These are phyloP conservation scores for Prenolepis imparis DNA, from an alignment of 2,888 invertebrate genomes.

Conservation along the genomic window DNA sequence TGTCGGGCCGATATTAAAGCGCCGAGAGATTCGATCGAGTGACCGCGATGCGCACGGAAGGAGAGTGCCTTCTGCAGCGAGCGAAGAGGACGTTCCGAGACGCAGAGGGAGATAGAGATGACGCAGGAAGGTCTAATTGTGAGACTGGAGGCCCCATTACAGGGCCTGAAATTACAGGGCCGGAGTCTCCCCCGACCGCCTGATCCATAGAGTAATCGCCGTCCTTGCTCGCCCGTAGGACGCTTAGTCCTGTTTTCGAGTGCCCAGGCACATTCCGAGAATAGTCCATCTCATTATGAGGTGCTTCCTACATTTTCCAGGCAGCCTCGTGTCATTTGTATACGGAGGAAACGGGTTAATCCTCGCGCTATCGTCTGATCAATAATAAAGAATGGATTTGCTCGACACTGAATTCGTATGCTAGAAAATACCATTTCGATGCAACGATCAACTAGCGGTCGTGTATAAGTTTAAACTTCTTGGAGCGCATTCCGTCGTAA, in stretches of 20 bases:
- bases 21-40: constrained; percentile 44
- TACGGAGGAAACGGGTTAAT: constrained; percentile 52
- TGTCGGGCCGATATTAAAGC: constrained; percentile 45
- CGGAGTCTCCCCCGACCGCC: constrained; percentile 72
- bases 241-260: constrained; percentile 67
- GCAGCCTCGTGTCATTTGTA: constrained; percentile 74
- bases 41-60: constrained; percentile 54
- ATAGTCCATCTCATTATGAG: constrained; percentile 74
- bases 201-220: constrained; percentile 69
- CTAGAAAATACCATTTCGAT: constrained; percentile 30
- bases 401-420: not conserved
- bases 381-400: constrained; percentile 44
- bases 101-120: constrained; percentile 72
- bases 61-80: constrained; percentile 68
- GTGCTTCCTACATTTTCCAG: constrained; percentile 59
- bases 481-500: constrained; percentile 11
- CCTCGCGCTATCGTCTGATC: constrained; percentile 59
- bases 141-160: constrained; percentile 82
- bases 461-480: not conserved
- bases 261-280: constrained; percentile 76
- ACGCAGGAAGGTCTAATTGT: constrained; percentile 84
- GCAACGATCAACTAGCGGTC: constrained; percentile 18
- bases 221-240: constrained; percentile 57
- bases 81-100: constrained; percentile 70
- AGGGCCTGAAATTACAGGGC: constrained; percentile 84